Evolutionary conservation across 2,797 vertebrate species (phyloP).

Genomic region (Pseudopleuronectes americanus): DNA sequence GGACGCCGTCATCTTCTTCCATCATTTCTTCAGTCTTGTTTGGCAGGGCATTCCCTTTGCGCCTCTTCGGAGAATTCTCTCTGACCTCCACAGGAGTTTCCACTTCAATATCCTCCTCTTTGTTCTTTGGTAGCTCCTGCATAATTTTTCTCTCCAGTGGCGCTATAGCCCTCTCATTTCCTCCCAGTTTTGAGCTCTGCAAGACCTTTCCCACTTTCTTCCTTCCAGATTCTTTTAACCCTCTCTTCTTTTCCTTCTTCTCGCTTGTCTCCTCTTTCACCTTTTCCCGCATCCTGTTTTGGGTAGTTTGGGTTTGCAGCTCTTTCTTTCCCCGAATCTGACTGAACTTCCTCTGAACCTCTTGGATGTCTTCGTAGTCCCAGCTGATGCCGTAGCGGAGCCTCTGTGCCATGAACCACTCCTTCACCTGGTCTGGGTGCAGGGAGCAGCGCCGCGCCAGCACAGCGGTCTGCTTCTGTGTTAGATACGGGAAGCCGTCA

Average conservation of each 20-base stretch:
- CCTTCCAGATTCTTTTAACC: neutral
- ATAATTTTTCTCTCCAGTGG: neutral
- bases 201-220: neutral
- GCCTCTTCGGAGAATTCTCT: conserved; percentile 2
- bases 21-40: conserved; percentile 2
- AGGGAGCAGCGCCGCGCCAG: conserved; percentile 84
- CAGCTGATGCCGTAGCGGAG: conserved; percentile 90
- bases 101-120: neutral
- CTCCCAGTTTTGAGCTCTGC: neutral
- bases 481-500: conserved; percentile 87
- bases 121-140: neutral
- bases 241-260: neutral
- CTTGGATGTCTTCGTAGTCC: conserved; percentile 85
- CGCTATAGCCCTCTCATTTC: neutral
- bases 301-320: neutral
- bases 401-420: conserved; percentile 90
- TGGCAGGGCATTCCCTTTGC: neutral
- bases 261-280: neutral
- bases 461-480: conserved; percentile 76
- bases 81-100: neutral
- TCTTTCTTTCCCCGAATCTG: neutral
- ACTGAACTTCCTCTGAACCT: conserved; percentile 67
- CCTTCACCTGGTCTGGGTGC: conserved; percentile 86
- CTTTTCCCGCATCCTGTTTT: neutral
- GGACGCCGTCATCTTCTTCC: neutral